Evolutionary conservation across 2,888 invertebrate genomes (phyloP).

Genomic region (Ophion costatus): DNA sequence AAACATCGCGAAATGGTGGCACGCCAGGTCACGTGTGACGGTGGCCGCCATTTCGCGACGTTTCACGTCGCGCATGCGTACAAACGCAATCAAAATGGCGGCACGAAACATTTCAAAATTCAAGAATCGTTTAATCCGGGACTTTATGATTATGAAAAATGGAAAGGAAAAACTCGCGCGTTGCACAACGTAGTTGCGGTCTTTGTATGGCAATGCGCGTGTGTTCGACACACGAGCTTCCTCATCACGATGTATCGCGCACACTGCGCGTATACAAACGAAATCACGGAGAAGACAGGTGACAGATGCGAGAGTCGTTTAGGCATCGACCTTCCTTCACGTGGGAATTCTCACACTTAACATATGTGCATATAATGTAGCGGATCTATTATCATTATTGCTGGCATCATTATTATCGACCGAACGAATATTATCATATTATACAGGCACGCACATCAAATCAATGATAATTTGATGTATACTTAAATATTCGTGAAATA

Average conservation of each 20-base stretch:
- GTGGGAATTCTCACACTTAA: conserved; percentile 22
- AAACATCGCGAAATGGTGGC: not conserved
- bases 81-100: not conserved
- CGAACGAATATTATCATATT: no score
- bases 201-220: conserved; percentile 5
- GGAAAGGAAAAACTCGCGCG: not conserved
- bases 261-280: conserved; percentile 7
- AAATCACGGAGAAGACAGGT: conserved; percentile 34
- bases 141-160: conserved; percentile 23
- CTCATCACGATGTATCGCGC: conserved; percentile 24
- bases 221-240: not conserved
- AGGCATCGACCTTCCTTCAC: conserved; percentile 33
- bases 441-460: no score
- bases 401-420: no score
- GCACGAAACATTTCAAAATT: not conserved
- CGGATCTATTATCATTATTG: not conserved
- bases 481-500: no score
- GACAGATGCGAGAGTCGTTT: conserved; percentile 55
- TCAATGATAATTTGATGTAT: no score
- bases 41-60: not conserved
- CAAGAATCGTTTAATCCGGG: not conserved
- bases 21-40: not conserved
- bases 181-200: not conserved
- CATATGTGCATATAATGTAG: conserved; percentile 5
- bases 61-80: not conserved